These are phyloP conservation scores for Sturmia bella DNA, from an alignment of 2,888 invertebrate species.

Conservation along the genomic window DNA sequence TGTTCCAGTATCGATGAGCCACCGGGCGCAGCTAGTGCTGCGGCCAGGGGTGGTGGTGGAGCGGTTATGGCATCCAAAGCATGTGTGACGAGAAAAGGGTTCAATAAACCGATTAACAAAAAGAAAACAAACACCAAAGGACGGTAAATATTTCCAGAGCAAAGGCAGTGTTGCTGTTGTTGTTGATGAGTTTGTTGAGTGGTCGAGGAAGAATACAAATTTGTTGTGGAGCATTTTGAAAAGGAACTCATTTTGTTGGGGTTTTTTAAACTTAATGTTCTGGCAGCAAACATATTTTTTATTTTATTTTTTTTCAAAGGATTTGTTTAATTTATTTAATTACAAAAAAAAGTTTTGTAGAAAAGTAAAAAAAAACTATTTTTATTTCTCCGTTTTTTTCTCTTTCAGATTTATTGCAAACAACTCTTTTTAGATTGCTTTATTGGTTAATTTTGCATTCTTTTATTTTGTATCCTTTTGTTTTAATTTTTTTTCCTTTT, in stretches of 20 bases:
- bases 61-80: slow-evolving; percentile 51
- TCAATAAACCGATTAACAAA: slow-evolving; percentile 57
- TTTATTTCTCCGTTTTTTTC: slow-evolving; percentile 2
- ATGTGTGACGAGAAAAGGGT: slow-evolving; percentile 19
- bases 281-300: slow-evolving; percentile 53
- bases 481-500: slow-evolving; percentile 22
- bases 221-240: slow-evolving; percentile 45
- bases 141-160: slow-evolving; percentile 63
- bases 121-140: slow-evolving; percentile 57
- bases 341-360: not conserved
- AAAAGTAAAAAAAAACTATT: slow-evolving; percentile 14
- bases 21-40: slow-evolving; percentile 70
- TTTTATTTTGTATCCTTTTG: slow-evolving; percentile 23
- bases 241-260: slow-evolving; percentile 66
- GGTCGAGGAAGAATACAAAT: slow-evolving; percentile 18
- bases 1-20: slow-evolving; percentile 79
- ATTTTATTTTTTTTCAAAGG: not conserved
- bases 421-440: slow-evolving; percentile 5
- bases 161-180: slow-evolving; percentile 52
- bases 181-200: slow-evolving; percentile 15
- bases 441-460: slow-evolving; percentile 17
- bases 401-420: slow-evolving; percentile 13
- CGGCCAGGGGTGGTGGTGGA: slow-evolving; percentile 65
- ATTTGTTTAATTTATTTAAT: not conserved
- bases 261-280: slow-evolving; percentile 43